These are phyloP conservation scores for Eupeodes luniger DNA, from an alignment of 2,888 invertebrate genomes.

Conservation along the genomic window DNA sequence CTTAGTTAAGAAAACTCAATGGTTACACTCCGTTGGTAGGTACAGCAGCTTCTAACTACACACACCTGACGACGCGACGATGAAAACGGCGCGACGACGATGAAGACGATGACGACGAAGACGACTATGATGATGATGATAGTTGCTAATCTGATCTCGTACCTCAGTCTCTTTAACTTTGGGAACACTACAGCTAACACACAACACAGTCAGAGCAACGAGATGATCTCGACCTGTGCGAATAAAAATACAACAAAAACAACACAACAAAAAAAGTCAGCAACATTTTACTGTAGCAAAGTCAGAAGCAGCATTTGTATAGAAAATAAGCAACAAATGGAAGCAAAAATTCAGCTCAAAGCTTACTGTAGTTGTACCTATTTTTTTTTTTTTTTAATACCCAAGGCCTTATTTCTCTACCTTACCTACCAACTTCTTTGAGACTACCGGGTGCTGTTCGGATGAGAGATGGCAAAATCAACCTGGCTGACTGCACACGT, in stretches of 20 bases:
- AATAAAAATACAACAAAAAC: conserved; percentile 41
- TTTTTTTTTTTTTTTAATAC: conserved; percentile 18
- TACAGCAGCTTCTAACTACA: conserved; percentile 51
- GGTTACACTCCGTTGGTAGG: conserved; percentile 52
- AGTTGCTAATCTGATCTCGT: conserved; percentile 73
- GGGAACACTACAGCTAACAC: conserved; percentile 46
- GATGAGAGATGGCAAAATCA: conserved; percentile 57
- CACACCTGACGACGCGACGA: conserved; percentile 49
- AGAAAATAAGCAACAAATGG: conserved; percentile 32
- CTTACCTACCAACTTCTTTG: neutral
- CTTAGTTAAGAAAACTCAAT: conserved; percentile 60
- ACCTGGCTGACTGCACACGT: conserved; percentile 70
- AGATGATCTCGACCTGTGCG: conserved; percentile 70
- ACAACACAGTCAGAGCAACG: conserved; percentile 10
- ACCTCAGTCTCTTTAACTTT: conserved; percentile 68
- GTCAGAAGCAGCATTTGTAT: conserved; percentile 3
- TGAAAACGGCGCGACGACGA: neutral
- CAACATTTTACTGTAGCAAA: conserved; percentile 48
- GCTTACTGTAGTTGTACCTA: conserved; percentile 38
- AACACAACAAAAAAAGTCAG: neutral
- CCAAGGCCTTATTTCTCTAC: conserved; percentile 1
- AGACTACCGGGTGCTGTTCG: conserved; percentile 35
- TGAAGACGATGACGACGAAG: conserved; percentile 21
- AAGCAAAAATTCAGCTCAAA: conserved; percentile 66
- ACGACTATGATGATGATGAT: conserved; percentile 63